Conservation (phyloP, 2,888 invertebrate species). For the Caenorhabditis sp. region DNA sequence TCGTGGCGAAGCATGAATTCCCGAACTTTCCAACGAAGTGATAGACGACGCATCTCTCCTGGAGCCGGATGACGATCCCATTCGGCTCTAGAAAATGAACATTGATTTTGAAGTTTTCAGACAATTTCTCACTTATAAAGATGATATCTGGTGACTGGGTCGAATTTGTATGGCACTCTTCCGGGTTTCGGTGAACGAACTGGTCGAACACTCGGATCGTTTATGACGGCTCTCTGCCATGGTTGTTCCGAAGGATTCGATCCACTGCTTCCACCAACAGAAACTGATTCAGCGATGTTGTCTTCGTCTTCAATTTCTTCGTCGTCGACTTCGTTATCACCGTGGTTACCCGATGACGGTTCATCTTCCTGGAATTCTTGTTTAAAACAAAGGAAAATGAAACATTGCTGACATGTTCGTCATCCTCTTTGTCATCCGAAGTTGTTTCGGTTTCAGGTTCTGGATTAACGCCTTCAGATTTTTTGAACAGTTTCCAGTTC, state of each 20-base stretch:
- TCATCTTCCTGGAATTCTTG: slow-evolving; percentile 13
- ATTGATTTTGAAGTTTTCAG: neutral
- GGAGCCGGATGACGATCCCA: slow-evolving; percentile 80
- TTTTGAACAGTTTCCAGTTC: slow-evolving; percentile 35
- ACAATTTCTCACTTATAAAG: slow-evolving; percentile 71
- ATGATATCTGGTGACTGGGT: slow-evolving; percentile 77
- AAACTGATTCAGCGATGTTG: slow-evolving; percentile 26
- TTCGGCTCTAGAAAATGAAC: slow-evolving; percentile 64
- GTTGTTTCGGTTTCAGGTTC: neutral
- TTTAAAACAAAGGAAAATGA: no score
- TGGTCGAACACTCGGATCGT: slow-evolving; percentile 66
- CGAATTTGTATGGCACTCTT: slow-evolving; percentile 76
- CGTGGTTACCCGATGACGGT: neutral
- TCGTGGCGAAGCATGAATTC: slow-evolving; percentile 76
- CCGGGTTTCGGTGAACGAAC: slow-evolving; percentile 74
- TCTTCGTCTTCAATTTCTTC: slow-evolving; percentile 40
- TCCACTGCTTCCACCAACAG: slow-evolving; percentile 14
- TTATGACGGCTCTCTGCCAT: neutral
- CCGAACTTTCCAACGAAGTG: slow-evolving; percentile 81
- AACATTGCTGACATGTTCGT: neutral
- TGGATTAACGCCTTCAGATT: neutral
- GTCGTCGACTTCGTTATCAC: neutral
- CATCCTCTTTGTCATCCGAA: neutral
- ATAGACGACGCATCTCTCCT: slow-evolving; percentile 76
- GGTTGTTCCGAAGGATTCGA: neutral